These are phyloP conservation scores for Andrena minutula DNA, from an alignment of 2,888 invertebrate genomes.

Conservation along the genomic window DNA sequence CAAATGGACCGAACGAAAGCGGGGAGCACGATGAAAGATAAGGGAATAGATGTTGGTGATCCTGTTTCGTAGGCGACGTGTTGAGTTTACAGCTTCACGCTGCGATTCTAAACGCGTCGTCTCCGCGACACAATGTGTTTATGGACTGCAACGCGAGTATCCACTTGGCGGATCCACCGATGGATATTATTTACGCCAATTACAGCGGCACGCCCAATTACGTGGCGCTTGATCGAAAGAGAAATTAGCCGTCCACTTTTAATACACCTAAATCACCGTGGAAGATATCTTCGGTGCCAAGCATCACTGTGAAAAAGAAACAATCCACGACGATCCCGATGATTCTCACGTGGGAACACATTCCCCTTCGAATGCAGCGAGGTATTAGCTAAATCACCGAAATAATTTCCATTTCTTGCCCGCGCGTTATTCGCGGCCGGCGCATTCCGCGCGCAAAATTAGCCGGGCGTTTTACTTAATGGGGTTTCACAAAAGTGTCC, in stretches of 20 bases:
- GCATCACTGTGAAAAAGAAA: conserved; percentile 12
- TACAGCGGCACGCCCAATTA: conserved; percentile 59
- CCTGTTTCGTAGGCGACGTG: conserved; percentile 35
- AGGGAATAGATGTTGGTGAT: conserved; percentile 30
- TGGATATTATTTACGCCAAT: conserved; percentile 65
- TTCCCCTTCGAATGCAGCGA: no score
- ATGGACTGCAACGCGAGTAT: conserved; percentile 38
- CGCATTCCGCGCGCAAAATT: conserved; percentile 14
- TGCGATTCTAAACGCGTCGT: conserved; percentile 61
- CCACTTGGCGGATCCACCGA: conserved; percentile 29
- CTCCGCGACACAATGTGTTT: conserved; percentile 60
- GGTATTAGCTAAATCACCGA: not conserved
- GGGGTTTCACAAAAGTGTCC: conserved; percentile 34
- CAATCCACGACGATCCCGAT: not conserved
- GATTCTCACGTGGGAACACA: not conserved
- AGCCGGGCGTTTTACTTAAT: conserved; percentile 35
- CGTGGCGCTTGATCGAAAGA: conserved; percentile 47
- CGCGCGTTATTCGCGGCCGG: conserved; percentile 3
- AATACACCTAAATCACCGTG: conserved; percentile 32
- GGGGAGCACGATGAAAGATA: conserved; percentile 22
- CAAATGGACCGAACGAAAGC: conserved; percentile 11
- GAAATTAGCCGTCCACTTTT: conserved; percentile 46
- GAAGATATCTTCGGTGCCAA: conserved; percentile 21
- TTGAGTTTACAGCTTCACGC: conserved; percentile 51
- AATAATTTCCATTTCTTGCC: not conserved